Evolutionary conservation across 53 echinoderm and acorn worm species (phyloP).

Genomic region (Pentamera pediparva): DNA sequence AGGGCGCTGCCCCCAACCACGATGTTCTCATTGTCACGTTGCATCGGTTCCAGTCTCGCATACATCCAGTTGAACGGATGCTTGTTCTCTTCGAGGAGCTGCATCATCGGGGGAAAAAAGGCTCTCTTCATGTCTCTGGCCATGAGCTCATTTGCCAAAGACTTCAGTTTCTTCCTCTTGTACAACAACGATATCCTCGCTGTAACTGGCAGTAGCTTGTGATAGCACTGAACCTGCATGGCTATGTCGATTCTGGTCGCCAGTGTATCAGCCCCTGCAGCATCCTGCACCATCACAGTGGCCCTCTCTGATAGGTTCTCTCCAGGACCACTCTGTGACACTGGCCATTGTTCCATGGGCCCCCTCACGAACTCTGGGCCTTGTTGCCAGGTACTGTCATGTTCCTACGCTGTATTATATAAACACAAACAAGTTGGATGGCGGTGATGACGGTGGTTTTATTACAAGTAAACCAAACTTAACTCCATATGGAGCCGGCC

Average conservation of each 20-base stretch:
- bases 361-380: constrained; percentile 34
- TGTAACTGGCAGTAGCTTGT: constrained; percentile 29
- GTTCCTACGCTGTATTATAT: too few relatives aligned
- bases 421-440: too few relatives aligned
- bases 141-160: background rate
- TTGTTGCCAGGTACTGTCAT: constrained; percentile 28
- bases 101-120: constrained; percentile 18
- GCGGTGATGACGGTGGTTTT: too few relatives aligned
- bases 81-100: background rate
- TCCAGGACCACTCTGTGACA: constrained; percentile 21
- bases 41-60: constrained; percentile 19
- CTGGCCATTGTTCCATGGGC: constrained; percentile 37
- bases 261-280: background rate
- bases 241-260: constrained; percentile 22
- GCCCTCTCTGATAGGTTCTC: constrained; percentile 12
- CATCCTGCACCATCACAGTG: constrained; percentile 23
- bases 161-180: background rate
- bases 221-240: constrained; percentile 15
- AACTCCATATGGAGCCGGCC: too few relatives aligned
- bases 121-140: constrained; percentile 10
- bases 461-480: too few relatives aligned
- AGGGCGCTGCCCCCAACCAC: constrained; percentile 29
- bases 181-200: constrained; percentile 8
- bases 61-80: constrained; percentile 7
- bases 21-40: constrained; percentile 32